Base-by-base conservation (phyloP, 2,113 vertebrate species). In the Larimichthys crocea region DNA sequence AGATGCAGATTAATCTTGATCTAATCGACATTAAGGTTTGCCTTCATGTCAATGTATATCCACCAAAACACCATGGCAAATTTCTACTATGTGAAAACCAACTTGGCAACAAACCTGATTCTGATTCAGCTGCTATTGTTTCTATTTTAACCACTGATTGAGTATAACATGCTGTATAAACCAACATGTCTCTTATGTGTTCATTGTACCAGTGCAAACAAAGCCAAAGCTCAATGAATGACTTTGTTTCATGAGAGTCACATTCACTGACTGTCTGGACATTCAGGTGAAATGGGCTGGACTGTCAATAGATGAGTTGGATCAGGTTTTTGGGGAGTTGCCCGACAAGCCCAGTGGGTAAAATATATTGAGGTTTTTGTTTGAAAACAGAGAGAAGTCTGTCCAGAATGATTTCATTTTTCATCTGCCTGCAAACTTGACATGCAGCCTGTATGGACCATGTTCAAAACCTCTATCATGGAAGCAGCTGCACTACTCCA, bases 401-500 rank as follows among this genome's bases (percentile, higher is more conserved):
- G 52, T 17, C 59, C n/a, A 42, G 16, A 71, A 42, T 42, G 1
- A 65, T 62, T 82, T 82, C 14, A 67, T 56, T 62, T 79, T 57
- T 67, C 57, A 56, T 72, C 52, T 64, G 56, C 29, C 61, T 48
- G 64, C 55, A 68, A 64, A 65, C 20, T 11, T 42, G 44, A 35
- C 55, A 42, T 31, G 12, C 40, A 77, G 17, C n/a, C 20, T n/a
- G 46, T 5, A 19, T 80, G 68, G 76, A 80, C 20, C n/a, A 64
- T 3, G 46, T 79, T 82, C 57, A 76, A 83, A 75, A 64, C 10
- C 60, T 55, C 31, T 26, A 66, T 65, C 44, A 44, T 5, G 20
- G 50, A 42, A 53, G 72, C 75, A 79, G 67, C 73, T 57, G 83
- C 73, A 55, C 3, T 29, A 29, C 55, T 60, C 42, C 48, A 59